phyloP scores from a whole-genome alignment of 2,888 invertebrate species.

The Platycnemis pennipes region DNA sequence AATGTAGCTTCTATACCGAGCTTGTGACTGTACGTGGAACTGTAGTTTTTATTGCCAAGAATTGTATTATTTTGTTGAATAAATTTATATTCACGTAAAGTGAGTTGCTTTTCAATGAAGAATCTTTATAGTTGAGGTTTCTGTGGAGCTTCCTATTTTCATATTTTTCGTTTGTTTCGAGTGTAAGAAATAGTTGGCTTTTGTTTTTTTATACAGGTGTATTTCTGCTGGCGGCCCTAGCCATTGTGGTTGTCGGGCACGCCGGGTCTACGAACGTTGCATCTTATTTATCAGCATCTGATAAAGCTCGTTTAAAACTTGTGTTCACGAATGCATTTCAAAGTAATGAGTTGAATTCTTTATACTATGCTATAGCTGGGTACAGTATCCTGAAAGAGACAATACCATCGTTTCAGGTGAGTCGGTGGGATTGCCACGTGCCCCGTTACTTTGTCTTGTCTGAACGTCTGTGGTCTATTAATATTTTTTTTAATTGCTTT shows the following conservation, averaged over 20 bases:
- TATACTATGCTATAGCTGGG: constrained; percentile 89
- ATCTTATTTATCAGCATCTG: constrained; percentile 77
- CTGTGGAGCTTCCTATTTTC: background rate
- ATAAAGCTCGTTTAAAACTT: constrained; percentile 76
- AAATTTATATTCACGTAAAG: background rate
- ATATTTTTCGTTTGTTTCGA: background rate
- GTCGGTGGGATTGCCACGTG: constrained; percentile 66
- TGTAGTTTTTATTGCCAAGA: background rate
- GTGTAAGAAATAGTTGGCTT: background rate
- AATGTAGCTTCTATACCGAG: background rate
- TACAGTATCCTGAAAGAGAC: constrained; percentile 84
- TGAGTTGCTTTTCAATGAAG: background rate
- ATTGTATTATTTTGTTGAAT: constrained; percentile 25
- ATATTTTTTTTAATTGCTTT: constrained; percentile 55
- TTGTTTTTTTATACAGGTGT: constrained; percentile 38
- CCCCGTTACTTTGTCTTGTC: background rate
- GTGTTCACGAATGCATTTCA: constrained; percentile 77
- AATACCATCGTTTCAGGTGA: constrained; percentile 83
- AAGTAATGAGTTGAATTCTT: constrained; percentile 77
- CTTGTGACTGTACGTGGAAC: background rate
- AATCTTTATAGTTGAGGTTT: background rate
- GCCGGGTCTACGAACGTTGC: constrained; percentile 71
- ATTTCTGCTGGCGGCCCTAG: constrained; percentile 45
- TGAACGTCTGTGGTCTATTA: constrained; percentile 48
- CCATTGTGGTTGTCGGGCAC: constrained; percentile 41